These are phyloP conservation scores for Polymixis flavicincta DNA, from an alignment of 2,888 invertebrate species.

Conservation along the genomic window DNA sequence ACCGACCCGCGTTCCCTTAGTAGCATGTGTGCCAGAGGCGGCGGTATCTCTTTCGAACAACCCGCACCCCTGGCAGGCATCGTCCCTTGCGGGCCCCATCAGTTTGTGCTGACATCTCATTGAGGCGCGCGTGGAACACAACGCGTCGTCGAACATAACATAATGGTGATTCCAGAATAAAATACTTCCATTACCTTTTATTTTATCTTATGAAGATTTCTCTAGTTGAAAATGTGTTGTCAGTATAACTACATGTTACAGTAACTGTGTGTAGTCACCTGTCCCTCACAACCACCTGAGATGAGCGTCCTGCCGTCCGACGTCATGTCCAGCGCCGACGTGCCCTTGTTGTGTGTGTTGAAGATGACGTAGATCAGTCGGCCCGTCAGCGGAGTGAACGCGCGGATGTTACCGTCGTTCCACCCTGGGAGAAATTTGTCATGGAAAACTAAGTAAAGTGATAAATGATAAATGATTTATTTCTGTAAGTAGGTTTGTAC, in stretches of 20 bases:
- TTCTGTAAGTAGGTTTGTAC: no score
- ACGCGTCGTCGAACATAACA: no score
- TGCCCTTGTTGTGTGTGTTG: constrained; percentile 97
- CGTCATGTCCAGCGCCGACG: constrained; percentile 95
- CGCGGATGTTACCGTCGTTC: constrained; percentile 95
- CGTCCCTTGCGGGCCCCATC: no score
- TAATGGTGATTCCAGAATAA: background rate
- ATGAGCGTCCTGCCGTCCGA: constrained; percentile 93
- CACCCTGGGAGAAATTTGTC: constrained; percentile 87
- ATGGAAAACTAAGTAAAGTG: background rate
- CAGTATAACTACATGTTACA: background rate
- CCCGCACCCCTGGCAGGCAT: no score
- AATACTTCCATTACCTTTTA: background rate
- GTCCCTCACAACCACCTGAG: constrained; percentile 98
- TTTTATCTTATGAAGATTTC: background rate
- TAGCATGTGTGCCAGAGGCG: no score
- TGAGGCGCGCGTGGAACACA: no score
- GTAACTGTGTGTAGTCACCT: constrained; percentile 86
- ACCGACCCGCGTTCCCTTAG: no score
- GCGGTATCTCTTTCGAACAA: no score
- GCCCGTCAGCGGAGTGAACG: constrained; percentile 96
- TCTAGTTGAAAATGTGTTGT: background rate
- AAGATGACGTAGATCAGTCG: constrained; percentile 95
- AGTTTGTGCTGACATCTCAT: no score
- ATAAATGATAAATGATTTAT: no score